phyloP scores from a whole-genome alignment of 2,888 invertebrate species.

The Aphidoletes aphidimyza region DNA sequence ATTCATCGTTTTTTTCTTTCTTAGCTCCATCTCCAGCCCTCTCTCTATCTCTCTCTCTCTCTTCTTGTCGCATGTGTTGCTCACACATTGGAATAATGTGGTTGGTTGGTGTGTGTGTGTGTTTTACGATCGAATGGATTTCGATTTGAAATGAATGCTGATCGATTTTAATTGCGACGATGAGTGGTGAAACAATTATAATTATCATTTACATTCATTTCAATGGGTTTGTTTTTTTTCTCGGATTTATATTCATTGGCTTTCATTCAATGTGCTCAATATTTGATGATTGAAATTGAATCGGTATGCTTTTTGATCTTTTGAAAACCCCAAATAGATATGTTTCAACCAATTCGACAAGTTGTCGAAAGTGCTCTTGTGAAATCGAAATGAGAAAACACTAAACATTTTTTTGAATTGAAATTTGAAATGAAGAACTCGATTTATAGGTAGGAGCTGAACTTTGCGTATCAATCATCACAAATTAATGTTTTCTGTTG shows the following conservation, averaged over 20 bases:
- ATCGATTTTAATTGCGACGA: slow-evolving; percentile 45
- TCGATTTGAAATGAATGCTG: slow-evolving; percentile 19
- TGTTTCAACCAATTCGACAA: slow-evolving; percentile 40
- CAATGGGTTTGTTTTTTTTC: too few relatives aligned
- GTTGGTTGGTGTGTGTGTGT: background rate
- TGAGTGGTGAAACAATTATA: slow-evolving; percentile 54
- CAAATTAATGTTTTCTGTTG: too few relatives aligned
- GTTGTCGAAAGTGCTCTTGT: background rate
- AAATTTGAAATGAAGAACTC: background rate
- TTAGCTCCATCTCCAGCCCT: too few relatives aligned
- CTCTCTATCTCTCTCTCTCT: too few relatives aligned
- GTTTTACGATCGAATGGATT: background rate
- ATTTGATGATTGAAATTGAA: too few relatives aligned
- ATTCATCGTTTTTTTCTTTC: slow-evolving; percentile 4
- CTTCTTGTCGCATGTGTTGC: too few relatives aligned
- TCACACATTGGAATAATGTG: too few relatives aligned
- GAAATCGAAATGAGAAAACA: background rate
- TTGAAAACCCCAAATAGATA: background rate
- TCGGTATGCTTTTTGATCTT: slow-evolving; percentile 9
- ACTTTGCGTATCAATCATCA: slow-evolving; percentile 23
- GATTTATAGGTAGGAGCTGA: background rate
- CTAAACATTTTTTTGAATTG: background rate
- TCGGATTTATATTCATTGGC: too few relatives aligned
- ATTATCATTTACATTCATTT: too few relatives aligned
- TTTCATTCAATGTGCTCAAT: too few relatives aligned